phyloP scores from a whole-genome alignment of 2,888 invertebrate species.

The Ichneumoninae sp. region DNA sequence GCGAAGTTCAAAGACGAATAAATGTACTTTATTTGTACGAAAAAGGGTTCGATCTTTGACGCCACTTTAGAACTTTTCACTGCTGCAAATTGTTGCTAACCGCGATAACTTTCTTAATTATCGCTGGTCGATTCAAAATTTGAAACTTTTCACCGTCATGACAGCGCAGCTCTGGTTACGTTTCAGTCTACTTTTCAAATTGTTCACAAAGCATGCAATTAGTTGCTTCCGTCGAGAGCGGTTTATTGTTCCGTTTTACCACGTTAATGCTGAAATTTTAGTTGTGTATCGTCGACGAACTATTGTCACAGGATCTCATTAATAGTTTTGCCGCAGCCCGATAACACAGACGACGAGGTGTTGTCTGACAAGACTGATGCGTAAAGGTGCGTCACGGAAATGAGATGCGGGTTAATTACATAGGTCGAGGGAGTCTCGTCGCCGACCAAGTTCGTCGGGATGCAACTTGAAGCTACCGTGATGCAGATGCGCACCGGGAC shows the following conservation, averaged over 20 bases:
- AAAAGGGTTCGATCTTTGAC: neutral
- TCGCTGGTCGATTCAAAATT: neutral
- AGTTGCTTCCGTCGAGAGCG: neutral
- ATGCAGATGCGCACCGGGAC: neutral
- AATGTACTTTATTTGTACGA: neutral
- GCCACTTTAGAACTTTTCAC: neutral
- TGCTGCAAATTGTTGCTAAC: neutral
- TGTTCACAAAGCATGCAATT: neutral
- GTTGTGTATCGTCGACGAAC: neutral
- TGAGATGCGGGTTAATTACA: constrained; percentile 37
- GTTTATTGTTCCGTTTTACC: neutral
- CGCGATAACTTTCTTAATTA: neutral
- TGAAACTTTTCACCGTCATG: neutral
- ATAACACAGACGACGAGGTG: constrained; percentile 11
- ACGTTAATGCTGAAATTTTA: neutral
- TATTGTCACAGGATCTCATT: constrained; percentile 17
- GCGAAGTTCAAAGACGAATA: neutral
- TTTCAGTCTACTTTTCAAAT: neutral
- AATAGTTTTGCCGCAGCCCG: constrained; percentile 21
- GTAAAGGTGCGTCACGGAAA: constrained; percentile 14
- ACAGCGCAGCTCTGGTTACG: neutral
- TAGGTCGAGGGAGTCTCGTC: constrained; percentile 7
- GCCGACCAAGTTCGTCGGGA: neutral
- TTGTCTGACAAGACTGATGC: constrained; percentile 22
- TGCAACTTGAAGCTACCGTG: constrained; percentile 23